Evolutionary conservation across 2,113 vertebrate species (phyloP).

Genomic region (human (Homo sapiens)): GRCh38 chr15:91953001-91953500

Average conservation of each 20-base stretch:
- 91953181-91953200: not conserved
- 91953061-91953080: not conserved
- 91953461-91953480: accelerated
- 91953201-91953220: not conserved
- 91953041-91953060: not conserved
- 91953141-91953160: not conserved
- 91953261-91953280: not conserved
- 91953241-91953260: not conserved
- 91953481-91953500: not conserved
- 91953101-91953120: not conserved
- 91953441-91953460: not conserved
- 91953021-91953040: not conserved
- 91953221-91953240: not conserved
- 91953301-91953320: accelerated
- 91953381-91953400: not conserved
- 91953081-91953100: not conserved
- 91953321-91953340: not conserved
- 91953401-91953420: not conserved
- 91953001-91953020: not conserved
- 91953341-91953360: not conserved
- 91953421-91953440: accelerated
- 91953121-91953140: not conserved
- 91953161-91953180: not conserved
- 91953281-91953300: not conserved
- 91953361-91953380: not conserved